Evolutionary conservation across 2,797 vertebrate genomes (phyloP), one percentile per base, ranked within the genome.

Genomic region (Centroberyx gerrardi): DNA sequence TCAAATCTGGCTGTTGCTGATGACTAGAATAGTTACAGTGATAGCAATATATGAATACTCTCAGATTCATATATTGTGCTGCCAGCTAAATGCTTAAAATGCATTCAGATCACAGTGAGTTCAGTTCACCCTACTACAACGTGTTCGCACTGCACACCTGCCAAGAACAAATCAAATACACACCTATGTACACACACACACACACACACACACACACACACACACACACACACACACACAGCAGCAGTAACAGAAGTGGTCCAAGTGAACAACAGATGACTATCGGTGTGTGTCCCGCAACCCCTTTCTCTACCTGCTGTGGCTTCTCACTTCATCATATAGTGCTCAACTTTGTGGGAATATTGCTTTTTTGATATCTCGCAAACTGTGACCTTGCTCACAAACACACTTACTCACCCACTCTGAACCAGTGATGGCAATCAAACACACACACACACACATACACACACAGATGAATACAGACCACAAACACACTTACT

Each of bases 361-460:
- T 90, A 89, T 90, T 90, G 87, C 86, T 90, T 91, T 88, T 84
- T 72, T 87, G 80, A 86, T 86, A 84, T 90, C 79, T 83, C 76
- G 77, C 74, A 87, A 87, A 82, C 75, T 85, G 56, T 87, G 88
- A 91, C 89, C 90, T 88, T 87, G 72, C 81, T 76, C 68, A 62
- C 74, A 88, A 81, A 84, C 65, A 67, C 63, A 72, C 65, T 48
- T 62, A 51, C 62, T 83, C 87, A 61, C 77, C 74, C 55, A 74
- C 81, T 79, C 66, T 22, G 68, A 78, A 73, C 68, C 72, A 81
- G 59, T 80, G 70, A 75, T 62, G 72, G 52, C 27, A 54, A n/a
- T 72, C 18, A 33, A 33, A 77, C 72, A 28, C 46, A 77, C 76
- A 69, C 70, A 13, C 67, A 59, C 12, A 22, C 28, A 38, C 49